phyloP scores from a whole-genome alignment of 2,888 invertebrate genomes.

The Drosophila rubida region DNA sequence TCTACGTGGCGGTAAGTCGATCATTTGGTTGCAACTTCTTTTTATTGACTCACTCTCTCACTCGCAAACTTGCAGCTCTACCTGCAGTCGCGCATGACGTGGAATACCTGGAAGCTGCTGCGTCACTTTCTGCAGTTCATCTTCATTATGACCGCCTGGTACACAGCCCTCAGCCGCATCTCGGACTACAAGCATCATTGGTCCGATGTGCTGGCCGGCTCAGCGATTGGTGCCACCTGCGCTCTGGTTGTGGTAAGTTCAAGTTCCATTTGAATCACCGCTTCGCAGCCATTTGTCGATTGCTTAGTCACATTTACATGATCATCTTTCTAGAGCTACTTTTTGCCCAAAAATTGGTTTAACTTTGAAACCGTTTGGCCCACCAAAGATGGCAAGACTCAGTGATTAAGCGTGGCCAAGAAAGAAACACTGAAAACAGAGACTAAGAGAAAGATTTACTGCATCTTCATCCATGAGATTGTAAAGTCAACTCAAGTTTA shows the following conservation, averaged over 20 bases:
- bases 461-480: conserved; percentile 26
- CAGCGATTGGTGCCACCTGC: conserved; percentile 88
- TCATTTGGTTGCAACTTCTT: conserved; percentile 14
- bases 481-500: conserved; percentile 33
- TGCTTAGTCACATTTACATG: conserved; percentile 29
- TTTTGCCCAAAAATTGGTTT: conserved; percentile 82
- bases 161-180: conserved; percentile 94
- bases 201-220: conserved; percentile 97
- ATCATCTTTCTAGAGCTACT: conserved; percentile 81
- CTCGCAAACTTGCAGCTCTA: conserved; percentile 89
- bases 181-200: conserved; percentile 99
- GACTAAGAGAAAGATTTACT: conserved; percentile 1
- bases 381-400: conserved; percentile 37
- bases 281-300: background rate
- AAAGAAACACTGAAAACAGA: background rate
- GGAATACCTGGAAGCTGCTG: conserved; percentile 92
- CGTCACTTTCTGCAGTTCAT: conserved; percentile 94
- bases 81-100: conserved; percentile 93
- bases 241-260: conserved; percentile 90
- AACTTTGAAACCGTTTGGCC: conserved; percentile 83
- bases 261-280: background rate
- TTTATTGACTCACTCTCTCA: background rate
- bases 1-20: conserved; percentile 92
- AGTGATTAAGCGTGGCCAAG: conserved; percentile 22
- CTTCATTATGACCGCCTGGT: conserved; percentile 92